These are phyloP conservation scores for Crepidodera aurea DNA, from an alignment of 2,888 invertebrate genomes.

Conservation along the genomic window DNA sequence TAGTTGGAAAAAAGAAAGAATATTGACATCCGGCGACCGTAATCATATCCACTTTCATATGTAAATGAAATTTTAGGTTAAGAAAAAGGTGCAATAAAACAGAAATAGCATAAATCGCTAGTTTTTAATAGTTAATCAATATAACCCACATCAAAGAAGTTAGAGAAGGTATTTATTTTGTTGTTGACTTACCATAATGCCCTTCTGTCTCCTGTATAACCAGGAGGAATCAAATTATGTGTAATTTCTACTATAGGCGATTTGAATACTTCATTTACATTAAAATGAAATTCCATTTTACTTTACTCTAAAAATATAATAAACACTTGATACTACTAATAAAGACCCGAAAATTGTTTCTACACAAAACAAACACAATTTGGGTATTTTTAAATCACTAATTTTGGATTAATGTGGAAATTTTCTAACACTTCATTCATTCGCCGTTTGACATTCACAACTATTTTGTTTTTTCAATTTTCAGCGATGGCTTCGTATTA, in stretches of 20 bases:
- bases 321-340: neutral
- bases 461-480: slow-evolving; percentile 39
- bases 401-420: slow-evolving; percentile 22
- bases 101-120: neutral
- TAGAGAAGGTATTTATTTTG: too few relatives aligned
- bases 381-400: neutral
- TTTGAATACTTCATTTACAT: slow-evolving; percentile 64
- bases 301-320: slow-evolving; percentile 12
- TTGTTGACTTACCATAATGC: slow-evolving; percentile 60
- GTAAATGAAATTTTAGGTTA: slow-evolving; percentile 13
- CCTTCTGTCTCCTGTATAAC: slow-evolving; percentile 65
- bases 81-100: neutral
- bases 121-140: too few relatives aligned
- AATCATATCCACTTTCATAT: neutral
- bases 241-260: slow-evolving; percentile 64
- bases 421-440: slow-evolving; percentile 27
- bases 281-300: slow-evolving; percentile 65
- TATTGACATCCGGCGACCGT: neutral
- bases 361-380: slow-evolving; percentile 1
- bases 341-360: neutral
- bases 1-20: too few relatives aligned
- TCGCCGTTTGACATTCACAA: slow-evolving; percentile 38
- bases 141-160: too few relatives aligned
- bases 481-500: neutral
- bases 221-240: slow-evolving; percentile 64